Evolutionary conservation across 1,140 invertebrate genomes (phyloP).

Genomic region (Caenorhabditis tropicalis): DNA sequence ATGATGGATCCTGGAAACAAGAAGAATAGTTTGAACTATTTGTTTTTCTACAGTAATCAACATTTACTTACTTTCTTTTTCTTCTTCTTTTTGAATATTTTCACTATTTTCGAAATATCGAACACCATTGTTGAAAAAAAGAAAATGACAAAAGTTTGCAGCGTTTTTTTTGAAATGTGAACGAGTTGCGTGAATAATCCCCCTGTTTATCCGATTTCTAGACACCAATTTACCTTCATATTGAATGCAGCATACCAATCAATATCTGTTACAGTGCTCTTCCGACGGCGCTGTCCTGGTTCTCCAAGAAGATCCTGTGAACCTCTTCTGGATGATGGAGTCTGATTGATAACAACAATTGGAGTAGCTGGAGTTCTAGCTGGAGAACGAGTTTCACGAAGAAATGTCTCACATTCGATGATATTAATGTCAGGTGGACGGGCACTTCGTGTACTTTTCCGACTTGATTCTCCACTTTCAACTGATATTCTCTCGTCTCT

Average conservation of each 20-base stretch:
- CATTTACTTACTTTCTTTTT: conserved; percentile 21
- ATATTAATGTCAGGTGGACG: conserved; percentile 24
- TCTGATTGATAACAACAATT: conserved; percentile 33
- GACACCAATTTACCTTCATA: conserved; percentile 5
- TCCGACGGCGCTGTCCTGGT: conserved; percentile 1
- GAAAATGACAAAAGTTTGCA: background rate
- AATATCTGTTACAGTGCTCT: conserved; percentile 32
- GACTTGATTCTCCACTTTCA: conserved; percentile 30
- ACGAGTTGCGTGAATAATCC: conserved; percentile 35
- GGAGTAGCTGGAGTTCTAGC: conserved; percentile 33
- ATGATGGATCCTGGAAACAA: conserved; percentile 15
- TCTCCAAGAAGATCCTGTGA: conserved; percentile 9
- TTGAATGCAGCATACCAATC: conserved; percentile 40
- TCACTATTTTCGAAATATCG: conserved; percentile 32
- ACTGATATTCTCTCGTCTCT: conserved; percentile 17
- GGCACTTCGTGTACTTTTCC: conserved; percentile 9
- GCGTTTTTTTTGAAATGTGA: background rate
- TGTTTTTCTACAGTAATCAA: background rate
- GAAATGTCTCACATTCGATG: conserved; percentile 7
- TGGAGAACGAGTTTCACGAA: conserved; percentile 21
- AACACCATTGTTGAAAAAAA: background rate
- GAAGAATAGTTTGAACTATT: background rate
- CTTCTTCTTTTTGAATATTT: conserved; percentile 17
- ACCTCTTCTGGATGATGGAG: conserved; percentile 21
- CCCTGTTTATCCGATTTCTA: background rate